A percentile compares a stretch with the other conserved stretches of the same genome.
These are phyloP conservation scores for Mus spretus DNA, from an alignment of 2,797 vertebrate species.

Conservation along the genomic window DNA sequence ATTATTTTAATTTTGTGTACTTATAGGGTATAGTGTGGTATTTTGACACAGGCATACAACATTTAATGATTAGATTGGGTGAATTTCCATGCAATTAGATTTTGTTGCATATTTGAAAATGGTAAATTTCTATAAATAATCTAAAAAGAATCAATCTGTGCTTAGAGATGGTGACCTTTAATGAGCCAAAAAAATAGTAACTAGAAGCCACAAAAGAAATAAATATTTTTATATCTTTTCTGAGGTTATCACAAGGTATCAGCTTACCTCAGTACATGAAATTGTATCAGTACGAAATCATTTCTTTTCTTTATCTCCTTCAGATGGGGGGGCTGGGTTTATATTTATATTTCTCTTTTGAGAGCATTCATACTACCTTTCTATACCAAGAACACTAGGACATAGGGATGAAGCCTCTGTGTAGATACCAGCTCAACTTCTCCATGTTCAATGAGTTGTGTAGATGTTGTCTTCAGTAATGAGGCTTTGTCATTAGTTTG, in stretches of 20 bases:
- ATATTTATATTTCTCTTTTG: neutral
- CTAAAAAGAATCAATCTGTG: conserved; percentile 40
- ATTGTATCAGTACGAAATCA: conserved; percentile 13
- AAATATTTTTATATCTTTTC: conserved; percentile 36
- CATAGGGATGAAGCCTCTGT: neutral
- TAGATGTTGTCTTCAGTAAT: neutral
- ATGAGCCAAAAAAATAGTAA: conserved; percentile 10
- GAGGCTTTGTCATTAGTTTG: neutral
- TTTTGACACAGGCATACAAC: neutral
- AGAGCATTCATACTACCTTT: neutral
- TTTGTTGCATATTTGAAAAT: conserved; percentile 35
- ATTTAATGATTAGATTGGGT: neutral
- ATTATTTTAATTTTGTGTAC: neutral
- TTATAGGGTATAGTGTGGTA: neutral
- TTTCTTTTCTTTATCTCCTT: conserved; percentile 32
- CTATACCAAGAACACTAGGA: neutral
- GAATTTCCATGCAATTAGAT: neutral
- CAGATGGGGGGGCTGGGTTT: neutral
- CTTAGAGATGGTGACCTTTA: conserved; percentile 22
- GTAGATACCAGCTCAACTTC: neutral
- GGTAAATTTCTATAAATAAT: neutral
- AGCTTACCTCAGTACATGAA: neutral
- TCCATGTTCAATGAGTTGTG: neutral
- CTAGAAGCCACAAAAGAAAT: neutral
- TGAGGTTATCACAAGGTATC: neutral